Evolutionary conservation across 2,888 invertebrate species (phyloP), one percentile per base, ranked within the genome.

Genomic region (Theodoxus fluviatilis): DNA sequence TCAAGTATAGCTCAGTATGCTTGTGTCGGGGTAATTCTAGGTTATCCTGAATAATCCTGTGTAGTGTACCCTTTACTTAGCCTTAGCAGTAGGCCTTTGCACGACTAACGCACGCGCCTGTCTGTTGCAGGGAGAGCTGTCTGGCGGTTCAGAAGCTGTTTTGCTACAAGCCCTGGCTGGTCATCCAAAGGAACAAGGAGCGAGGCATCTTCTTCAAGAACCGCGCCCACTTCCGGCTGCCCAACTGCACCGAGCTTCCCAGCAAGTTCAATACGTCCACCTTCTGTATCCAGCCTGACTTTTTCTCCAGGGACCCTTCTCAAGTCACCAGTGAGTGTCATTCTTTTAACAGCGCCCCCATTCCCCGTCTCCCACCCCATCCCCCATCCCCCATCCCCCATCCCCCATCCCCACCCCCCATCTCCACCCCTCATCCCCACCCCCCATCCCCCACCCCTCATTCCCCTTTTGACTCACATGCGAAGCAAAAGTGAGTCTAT

Each of bases 101-200:
- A n/a, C n/a, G n/a, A n/a, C n/a, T n/a, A n/a, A 49, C 22, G 40
- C 6, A 6, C 7, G 4, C 9, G 6, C 22, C 40, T 61, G 57
- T 49, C 68, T 25, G 52, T 76, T 81, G 6, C 79, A 87, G 94
- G 83, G 96, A 97, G 90, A 96, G 96, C 85, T 98, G 97, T 85
- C 91, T 94, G 85, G 96, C 96, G 68, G 93, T 95, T 35, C 93
- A 93, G 85, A 92, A 93, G 86, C 91, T 95, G 83, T 94, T 95
- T 88, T 98, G 97, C 88, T 95, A 94, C 87, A 94, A 93, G 84
- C 94, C 96, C 85, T 97, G 97, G 96, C 93, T 94, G 33, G 89
- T 94, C 71, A 92, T 96, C 70, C 94, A 95, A 87, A 94, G 94
- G 82, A 93, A 94, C 85, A 95, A 94, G 85, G 91, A 77, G 64